A percentile compares a stretch with the other conserved stretches of the same genome.
Evolutionary conservation across 2,113 vertebrate genomes (phyloP).

Genomic region (Scalopus aquaticus): DNA sequence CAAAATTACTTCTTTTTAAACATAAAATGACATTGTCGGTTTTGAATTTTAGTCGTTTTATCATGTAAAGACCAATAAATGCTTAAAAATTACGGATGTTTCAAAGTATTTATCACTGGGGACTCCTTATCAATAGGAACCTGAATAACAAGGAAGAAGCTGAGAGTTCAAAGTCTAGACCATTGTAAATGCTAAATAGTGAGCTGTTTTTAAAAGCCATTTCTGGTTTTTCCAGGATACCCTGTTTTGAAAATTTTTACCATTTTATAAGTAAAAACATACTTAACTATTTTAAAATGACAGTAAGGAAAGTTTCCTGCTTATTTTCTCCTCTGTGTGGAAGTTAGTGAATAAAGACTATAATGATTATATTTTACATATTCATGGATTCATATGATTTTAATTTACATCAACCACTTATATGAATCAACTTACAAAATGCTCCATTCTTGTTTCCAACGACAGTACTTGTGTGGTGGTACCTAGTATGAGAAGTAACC

Average conservation of each 20-base stretch:
- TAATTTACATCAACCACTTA: background rate
- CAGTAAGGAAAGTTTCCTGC: background rate
- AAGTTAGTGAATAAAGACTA: background rate
- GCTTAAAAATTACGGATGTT: background rate
- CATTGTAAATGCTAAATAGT: background rate
- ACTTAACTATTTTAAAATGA: background rate
- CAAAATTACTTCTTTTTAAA: background rate
- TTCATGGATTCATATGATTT: background rate
- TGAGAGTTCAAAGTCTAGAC: background rate
- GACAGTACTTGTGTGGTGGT: background rate
- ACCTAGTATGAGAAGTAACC: background rate
- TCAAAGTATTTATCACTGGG: background rate
- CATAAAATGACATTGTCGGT: background rate
- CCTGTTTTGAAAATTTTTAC: background rate
- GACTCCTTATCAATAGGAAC: background rate
- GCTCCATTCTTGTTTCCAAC: background rate
- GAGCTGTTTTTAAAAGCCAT: background rate
- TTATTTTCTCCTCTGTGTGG: background rate
- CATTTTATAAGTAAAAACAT: constrained; percentile 25
- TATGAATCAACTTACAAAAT: background rate
- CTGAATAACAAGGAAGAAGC: background rate
- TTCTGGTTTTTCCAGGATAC: background rate
- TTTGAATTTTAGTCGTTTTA: background rate
- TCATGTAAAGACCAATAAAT: background rate
- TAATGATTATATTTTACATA: background rate